These are phyloP conservation scores for Isoperla grammatica DNA, from an alignment of 2,888 invertebrate species.

Conservation along the genomic window DNA sequence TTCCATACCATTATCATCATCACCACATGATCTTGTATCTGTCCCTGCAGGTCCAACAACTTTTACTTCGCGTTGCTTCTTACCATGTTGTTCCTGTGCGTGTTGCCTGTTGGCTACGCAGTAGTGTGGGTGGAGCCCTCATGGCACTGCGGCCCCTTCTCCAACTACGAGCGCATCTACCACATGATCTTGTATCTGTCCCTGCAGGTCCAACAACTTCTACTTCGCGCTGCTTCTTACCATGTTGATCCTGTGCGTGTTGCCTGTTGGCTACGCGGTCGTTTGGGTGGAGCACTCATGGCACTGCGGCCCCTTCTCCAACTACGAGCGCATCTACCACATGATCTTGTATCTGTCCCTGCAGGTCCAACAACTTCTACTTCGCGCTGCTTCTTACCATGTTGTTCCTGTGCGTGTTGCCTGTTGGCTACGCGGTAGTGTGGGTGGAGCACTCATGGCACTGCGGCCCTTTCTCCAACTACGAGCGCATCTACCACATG, in stretches of 20 bases:
- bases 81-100: constrained; percentile 92
- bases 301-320: constrained; percentile 95
- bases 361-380: constrained; percentile 92
- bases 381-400: constrained; percentile 83
- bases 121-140: constrained; percentile 92
- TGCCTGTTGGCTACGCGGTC: constrained; percentile 93
- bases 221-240: constrained; percentile 84
- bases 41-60: constrained; percentile 87
- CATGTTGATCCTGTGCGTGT: constrained; percentile 91
- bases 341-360: constrained; percentile 79
- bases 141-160: constrained; percentile 96
- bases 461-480: constrained; percentile 90
- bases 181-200: constrained; percentile 71
- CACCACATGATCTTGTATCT: too few relatives aligned
- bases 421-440: constrained; percentile 92
- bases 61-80: constrained; percentile 88
- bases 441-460: constrained; percentile 91
- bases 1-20: too few relatives aligned
- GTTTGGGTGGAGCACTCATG: constrained; percentile 90
- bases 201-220: constrained; percentile 85
- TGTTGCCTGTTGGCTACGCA: constrained; percentile 90
- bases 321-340: constrained; percentile 74
- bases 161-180: constrained; percentile 69
- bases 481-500: constrained; percentile 72
- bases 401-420: constrained; percentile 91